Evolutionary conservation across 2,888 invertebrate species (phyloP).

Genomic region (Eristalinus aeneus): DNA sequence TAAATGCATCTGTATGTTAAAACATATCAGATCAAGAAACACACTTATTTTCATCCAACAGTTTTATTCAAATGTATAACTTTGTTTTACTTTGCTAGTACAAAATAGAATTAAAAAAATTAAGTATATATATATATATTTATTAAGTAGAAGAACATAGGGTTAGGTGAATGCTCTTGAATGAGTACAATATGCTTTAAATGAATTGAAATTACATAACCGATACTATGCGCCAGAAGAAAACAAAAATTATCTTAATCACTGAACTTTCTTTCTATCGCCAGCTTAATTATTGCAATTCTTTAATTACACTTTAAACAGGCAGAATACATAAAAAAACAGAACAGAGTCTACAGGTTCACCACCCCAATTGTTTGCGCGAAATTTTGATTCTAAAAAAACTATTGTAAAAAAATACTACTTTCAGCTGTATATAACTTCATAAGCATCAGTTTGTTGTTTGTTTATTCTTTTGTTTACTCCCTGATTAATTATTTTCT

Average conservation of each 20-base stretch:
- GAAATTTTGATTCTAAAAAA: slow-evolving; percentile 34
- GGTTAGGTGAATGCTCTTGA: slow-evolving; percentile 15
- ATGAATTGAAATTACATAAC: slow-evolving; percentile 39
- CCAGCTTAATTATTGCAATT: background rate
- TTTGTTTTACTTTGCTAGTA: slow-evolving; percentile 30
- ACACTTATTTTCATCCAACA: slow-evolving; percentile 24
- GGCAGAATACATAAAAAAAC: background rate
- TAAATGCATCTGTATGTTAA: background rate
- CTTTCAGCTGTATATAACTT: slow-evolving; percentile 58
- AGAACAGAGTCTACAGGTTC: background rate
- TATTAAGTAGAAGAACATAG: slow-evolving; percentile 2
- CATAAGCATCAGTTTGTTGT: slow-evolving; percentile 64
- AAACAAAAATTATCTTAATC: slow-evolving; percentile 5
- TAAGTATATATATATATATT: background rate
- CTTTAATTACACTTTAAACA: background rate
- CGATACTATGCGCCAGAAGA: slow-evolving; percentile 8
- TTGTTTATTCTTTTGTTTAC: slow-evolving; percentile 38
- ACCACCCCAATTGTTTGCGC: slow-evolving; percentile 19
- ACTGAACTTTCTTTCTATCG: background rate
- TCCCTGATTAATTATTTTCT: slow-evolving; percentile 18
- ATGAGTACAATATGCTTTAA: slow-evolving; percentile 25
- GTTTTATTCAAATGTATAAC: slow-evolving; percentile 31
- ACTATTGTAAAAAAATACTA: slow-evolving; percentile 64
- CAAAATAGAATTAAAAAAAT: slow-evolving; percentile 24
- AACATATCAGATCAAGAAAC: background rate